Evolutionary conservation across 1,140 invertebrate species (phyloP), one percentile per base, ranked within the genome.

Genomic region (Drosophila orosa): DNA sequence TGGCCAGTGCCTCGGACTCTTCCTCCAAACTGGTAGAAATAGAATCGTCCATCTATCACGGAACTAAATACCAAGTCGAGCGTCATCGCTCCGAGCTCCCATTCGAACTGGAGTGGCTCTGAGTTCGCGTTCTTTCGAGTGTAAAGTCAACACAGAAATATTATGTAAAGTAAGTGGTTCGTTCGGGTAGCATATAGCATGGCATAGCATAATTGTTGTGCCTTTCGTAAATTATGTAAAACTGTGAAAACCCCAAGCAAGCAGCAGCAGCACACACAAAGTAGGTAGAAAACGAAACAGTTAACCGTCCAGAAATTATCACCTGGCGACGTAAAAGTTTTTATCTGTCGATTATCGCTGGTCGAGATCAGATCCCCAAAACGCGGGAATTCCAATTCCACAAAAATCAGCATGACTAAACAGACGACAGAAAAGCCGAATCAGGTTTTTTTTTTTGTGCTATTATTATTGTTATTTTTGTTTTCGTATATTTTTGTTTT

Each of bases 321-420:
- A 79, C 68, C 31, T 67, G 63, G 39, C 62, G 66, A 82, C 81
- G 62, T 80, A 76, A 84, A 84, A 84, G 80, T 81, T 86, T 80
- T 77, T 84, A 79, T 85, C 71, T 68, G 55, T 19, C 72, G 71
- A 74, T 78, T 71, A 71, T 78, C 68, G 74, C 74, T 78, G 62
- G 37, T 40, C 56, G 54, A 74, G 57, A 67, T 76, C 63, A 61
- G 45, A 65, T 57, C 68, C 66, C 72, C 62, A 29, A 19, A 58
- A 58, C 48, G 65, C 66, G 84, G 84, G 84, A 87, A 87, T 87
- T 87, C 84, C 84, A 86, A 61, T 77, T 80, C 72, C 76, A 71
- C 33, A 68, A 80, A 82, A 87, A 82, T 87, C 83, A 87, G 79
- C 84, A 87, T 87, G 83, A 87, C 83, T 83, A 71, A 83, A 87